Evolutionary conservation across 2,888 invertebrate genomes (phyloP).

Genomic region (Acanthosepion lycidas): DNA sequence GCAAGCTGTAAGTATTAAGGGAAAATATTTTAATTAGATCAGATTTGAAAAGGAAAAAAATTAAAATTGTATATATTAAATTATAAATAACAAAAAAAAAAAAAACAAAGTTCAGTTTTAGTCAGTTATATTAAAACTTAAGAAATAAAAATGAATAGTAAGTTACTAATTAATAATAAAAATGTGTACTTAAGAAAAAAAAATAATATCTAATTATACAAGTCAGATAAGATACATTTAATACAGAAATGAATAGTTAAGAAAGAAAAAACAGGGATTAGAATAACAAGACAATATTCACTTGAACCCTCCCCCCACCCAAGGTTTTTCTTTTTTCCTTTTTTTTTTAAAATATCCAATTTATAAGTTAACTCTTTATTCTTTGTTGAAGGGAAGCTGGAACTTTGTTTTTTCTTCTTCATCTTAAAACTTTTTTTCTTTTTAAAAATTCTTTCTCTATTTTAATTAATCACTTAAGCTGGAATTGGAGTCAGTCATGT

Average conservation of each 20-base stretch:
- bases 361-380: background rate
- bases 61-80: background rate
- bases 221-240: constrained; percentile 8
- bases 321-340: background rate
- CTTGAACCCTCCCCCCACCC: background rate
- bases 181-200: background rate
- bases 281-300: constrained; percentile 21
- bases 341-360: background rate
- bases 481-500: constrained; percentile 16
- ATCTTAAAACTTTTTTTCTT: background rate
- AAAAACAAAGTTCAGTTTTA: background rate
- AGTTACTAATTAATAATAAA: too few relatives aligned
- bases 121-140: constrained; percentile 16
- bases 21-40: background rate
- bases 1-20: background rate
- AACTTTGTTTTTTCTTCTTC: background rate
- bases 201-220: background rate
- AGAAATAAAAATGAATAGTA: too few relatives aligned
- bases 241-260: background rate
- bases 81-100: background rate
- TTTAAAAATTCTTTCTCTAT: background rate
- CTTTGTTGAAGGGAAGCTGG: background rate
- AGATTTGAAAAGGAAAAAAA: background rate
- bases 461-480: background rate
- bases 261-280: background rate